A percentile compares a stretch with the other conserved stretches of the same genome.
Evolutionary conservation across 2,113 vertebrate genomes (phyloP).

Genomic region (Lathamus discolor): DNA sequence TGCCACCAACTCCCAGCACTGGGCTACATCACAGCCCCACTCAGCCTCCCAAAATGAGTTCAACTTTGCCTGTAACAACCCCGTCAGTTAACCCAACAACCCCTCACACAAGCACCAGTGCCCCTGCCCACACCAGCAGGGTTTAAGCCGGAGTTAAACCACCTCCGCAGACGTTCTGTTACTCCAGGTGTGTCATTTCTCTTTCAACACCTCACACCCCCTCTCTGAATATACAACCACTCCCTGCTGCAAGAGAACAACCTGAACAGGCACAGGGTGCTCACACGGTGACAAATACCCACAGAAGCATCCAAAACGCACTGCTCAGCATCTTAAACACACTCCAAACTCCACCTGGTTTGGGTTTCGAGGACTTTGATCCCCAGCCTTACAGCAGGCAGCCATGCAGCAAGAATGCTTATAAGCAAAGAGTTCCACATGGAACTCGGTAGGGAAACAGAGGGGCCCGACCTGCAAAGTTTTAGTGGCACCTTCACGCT

Average conservation of each 20-base stretch:
- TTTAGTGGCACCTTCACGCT: neutral
- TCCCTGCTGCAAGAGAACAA: neutral
- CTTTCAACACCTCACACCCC: neutral
- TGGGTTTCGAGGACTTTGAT: neutral
- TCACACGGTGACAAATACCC: neutral
- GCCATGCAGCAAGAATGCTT: accelerated
- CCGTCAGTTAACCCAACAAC: neutral
- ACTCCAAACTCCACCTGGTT: neutral
- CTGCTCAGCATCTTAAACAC: accelerated
- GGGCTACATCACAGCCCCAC: no score
- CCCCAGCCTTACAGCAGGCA: neutral
- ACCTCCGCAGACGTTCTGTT: neutral
- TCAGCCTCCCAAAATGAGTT: accelerated
- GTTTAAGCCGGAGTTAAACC: accelerated
- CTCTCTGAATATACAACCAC: neutral
- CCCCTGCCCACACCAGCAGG: neutral
- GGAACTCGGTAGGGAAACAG: neutral
- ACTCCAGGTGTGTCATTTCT: neutral
- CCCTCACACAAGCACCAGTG: accelerated
- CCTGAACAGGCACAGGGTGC: accelerated
- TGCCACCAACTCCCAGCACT: neutral
- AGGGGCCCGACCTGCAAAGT: neutral
- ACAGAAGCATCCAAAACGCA: accelerated
- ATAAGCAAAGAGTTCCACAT: neutral
- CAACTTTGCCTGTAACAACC: neutral